Conservation (phyloP, 2,888 invertebrate genomes). For the Harpalus rufipes region DNA sequence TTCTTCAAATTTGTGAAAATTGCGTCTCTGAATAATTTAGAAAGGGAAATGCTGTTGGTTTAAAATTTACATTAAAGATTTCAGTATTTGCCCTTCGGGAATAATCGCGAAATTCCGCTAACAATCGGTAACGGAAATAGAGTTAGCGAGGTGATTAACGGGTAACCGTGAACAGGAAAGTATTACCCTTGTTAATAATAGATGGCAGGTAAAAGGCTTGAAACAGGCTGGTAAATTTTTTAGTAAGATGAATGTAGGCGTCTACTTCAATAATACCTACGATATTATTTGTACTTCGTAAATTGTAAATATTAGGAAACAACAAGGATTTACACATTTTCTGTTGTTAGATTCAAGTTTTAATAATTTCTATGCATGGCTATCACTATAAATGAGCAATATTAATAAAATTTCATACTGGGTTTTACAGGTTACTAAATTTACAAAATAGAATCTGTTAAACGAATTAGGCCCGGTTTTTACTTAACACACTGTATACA, state of each 20-base stretch:
- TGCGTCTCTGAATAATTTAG: background rate
- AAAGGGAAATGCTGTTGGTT: background rate
- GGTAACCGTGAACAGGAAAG: constrained; percentile 27
- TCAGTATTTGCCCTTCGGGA: background rate
- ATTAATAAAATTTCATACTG: too few relatives aligned
- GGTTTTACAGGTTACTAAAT: too few relatives aligned
- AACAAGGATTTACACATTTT: too few relatives aligned
- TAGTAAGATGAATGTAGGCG: constrained; percentile 23
- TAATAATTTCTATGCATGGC: too few relatives aligned
- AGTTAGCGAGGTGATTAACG: constrained; percentile 34
- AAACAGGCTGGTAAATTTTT: constrained; percentile 11
- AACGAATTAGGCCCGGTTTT: too few relatives aligned
- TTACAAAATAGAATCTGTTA: too few relatives aligned
- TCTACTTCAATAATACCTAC: background rate
- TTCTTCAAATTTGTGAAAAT: background rate
- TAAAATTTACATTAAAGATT: constrained; percentile 8
- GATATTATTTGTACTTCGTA: background rate
- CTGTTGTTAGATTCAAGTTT: too few relatives aligned
- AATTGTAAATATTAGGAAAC: too few relatives aligned
- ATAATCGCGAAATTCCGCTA: background rate
- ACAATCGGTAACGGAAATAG: constrained; percentile 18
- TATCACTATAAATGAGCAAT: too few relatives aligned
- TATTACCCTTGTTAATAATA: constrained; percentile 33
- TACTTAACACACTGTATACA: too few relatives aligned
- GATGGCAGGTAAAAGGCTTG: constrained; percentile 35